A percentile compares a stretch with the other conserved stretches of the same genome.
Conservation (phyloP, 2,113 vertebrate genomes). For the Seriola quinqueradiata region DNA sequence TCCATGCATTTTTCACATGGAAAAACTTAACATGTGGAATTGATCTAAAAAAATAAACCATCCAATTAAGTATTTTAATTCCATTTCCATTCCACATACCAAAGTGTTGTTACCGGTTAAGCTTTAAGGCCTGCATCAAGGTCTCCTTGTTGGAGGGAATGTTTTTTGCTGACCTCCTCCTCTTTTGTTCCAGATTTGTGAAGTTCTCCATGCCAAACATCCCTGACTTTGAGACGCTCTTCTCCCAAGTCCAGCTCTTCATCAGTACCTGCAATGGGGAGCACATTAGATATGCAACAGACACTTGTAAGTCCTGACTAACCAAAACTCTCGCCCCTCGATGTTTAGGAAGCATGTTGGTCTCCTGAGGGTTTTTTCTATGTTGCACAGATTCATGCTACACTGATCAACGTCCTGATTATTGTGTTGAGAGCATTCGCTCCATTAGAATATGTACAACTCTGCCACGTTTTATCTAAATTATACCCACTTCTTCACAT, state of each 20-base stretch:
- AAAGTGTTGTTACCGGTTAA: background rate
- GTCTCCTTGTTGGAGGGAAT: background rate
- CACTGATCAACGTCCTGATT: background rate
- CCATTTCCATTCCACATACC: background rate
- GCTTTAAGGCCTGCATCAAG: background rate
- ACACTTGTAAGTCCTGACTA: constrained; percentile 92
- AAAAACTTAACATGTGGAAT: background rate
- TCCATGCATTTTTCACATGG: background rate
- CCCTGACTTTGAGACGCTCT: constrained; percentile 98
- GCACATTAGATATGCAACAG: constrained; percentile 99
- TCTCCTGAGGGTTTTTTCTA: background rate
- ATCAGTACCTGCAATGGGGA: constrained; percentile 99
- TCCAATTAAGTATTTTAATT: background rate
- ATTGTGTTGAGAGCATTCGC: background rate
- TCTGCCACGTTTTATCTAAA: background rate
- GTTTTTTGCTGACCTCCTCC: background rate
- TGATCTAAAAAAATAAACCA: background rate
- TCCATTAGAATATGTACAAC: background rate
- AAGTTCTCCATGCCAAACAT: constrained; percentile 99
- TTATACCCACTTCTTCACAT: background rate
- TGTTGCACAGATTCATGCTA: background rate
- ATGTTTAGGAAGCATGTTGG: background rate
- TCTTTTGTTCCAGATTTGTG: constrained; percentile 89
- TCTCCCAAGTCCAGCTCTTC: constrained; percentile 99
- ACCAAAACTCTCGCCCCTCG: background rate